Evolutionary conservation across 2,113 vertebrate species (phyloP).

Genomic region (Melanerpes aurifrons): DNA sequence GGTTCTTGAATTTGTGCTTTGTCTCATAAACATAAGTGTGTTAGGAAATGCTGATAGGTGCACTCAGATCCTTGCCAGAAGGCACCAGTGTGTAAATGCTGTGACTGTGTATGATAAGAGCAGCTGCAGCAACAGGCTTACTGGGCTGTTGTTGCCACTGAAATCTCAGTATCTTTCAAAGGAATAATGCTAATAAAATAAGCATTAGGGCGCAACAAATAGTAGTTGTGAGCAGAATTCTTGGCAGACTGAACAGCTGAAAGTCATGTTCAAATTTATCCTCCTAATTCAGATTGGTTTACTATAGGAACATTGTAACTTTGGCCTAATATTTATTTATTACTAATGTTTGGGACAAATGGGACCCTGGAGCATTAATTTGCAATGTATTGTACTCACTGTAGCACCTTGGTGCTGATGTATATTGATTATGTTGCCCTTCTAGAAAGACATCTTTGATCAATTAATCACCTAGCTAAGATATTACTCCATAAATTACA

Average conservation of each 20-base stretch:
- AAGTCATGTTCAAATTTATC: not conserved
- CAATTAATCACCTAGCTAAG: constrained; percentile 10
- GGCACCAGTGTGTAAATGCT: not conserved
- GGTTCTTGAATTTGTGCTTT: constrained; percentile 31
- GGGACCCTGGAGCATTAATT: not conserved
- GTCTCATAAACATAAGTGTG: not conserved
- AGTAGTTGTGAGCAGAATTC: not conserved
- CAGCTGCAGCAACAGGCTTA: not conserved
- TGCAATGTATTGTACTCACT: not conserved
- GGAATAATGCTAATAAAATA: not conserved
- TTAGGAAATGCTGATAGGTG: constrained; percentile 34
- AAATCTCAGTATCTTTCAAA: not conserved
- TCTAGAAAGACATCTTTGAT: constrained; percentile 6
- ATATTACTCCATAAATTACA: constrained; percentile 29
- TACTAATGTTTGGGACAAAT: not conserved
- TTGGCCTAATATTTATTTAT: constrained; percentile 2
- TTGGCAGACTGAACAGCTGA: not conserved
- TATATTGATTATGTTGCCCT: constrained; percentile 30
- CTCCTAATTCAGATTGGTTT: not conserved
- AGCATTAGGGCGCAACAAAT: not conserved
- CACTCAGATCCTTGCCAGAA: not conserved
- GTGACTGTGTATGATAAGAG: not conserved
- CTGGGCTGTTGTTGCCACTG: not conserved
- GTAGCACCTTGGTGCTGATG: not conserved
- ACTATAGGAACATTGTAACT: not conserved